A percentile compares a stretch with the other conserved stretches of the same genome.
These are phyloP conservation scores for Phrynocephalus vlangalii DNA, from an alignment of 2,797 vertebrate genomes.

Conservation along the genomic window DNA sequence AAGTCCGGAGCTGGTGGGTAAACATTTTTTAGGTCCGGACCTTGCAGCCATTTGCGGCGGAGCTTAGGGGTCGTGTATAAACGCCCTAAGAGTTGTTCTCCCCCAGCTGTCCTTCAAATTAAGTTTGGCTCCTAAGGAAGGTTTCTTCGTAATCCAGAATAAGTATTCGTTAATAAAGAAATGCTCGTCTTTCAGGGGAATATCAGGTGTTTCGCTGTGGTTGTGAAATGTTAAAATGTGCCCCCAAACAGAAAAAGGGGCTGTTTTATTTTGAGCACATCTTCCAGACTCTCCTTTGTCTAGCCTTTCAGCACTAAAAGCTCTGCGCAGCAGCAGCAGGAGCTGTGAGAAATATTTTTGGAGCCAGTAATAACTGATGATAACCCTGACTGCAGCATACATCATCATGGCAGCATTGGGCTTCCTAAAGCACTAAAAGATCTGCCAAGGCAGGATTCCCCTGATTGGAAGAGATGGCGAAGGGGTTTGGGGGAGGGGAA, in stretches of 20 bases:
- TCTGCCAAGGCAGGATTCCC: rapidly evolving
- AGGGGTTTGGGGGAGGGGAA: not conserved
- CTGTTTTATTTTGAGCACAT: not conserved
- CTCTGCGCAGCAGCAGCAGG: conserved; percentile 4
- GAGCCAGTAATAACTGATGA: not conserved
- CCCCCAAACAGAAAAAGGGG: too few relatives aligned
- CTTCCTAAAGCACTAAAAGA: not conserved
- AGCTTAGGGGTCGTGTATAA: too few relatives aligned
- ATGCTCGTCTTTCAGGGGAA: not conserved
- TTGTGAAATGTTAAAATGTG: not conserved
- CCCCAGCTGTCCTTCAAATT: too few relatives aligned
- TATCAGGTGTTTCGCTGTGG: not conserved
- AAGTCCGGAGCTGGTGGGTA: too few relatives aligned
- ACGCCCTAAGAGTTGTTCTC: too few relatives aligned
- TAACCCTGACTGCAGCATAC: conserved; percentile 20
- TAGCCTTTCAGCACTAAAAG: not conserved
- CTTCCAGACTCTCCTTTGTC: not conserved
- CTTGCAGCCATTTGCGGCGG: too few relatives aligned
- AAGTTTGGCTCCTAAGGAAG: not conserved
- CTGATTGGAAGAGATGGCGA: not conserved
- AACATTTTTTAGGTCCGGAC: too few relatives aligned
- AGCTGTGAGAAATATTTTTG: not conserved
- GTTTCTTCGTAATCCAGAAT: not conserved
- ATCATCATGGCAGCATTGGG: conserved; percentile 2
- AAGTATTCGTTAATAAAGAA: too few relatives aligned